Base-by-base conservation (phyloP, 2,113 vertebrate genomes). In the Trachemys scripta region DNA sequence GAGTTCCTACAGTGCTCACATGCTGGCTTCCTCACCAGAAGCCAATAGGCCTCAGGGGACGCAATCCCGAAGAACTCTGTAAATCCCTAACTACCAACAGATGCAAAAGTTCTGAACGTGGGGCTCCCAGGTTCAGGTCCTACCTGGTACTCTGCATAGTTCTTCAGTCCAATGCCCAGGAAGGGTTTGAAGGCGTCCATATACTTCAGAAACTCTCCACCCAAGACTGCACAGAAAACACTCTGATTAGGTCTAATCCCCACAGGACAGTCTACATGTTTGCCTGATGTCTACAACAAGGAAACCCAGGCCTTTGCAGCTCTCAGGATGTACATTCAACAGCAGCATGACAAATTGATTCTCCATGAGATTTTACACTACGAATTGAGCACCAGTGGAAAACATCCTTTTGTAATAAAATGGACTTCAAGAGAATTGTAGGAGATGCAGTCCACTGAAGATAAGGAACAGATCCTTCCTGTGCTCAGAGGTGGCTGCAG, bases 121-220 rank as follows among this genome's bases (percentile, higher is more conserved):
- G 47, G 51, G 31, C 42, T 49, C 69, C 87, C 53, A 16, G 54
- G 13, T 54, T 57, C 4, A 89, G 7, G 31, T 87, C 54, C 45
- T 96, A 99, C 99, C 99, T 99, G 99, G 95, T 99, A 99, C 96
- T 99, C 99, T 0, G 99, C 99, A 6, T 99, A 99, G 96, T 99
- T 99, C 98, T 99, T 99, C 94, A 99, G 98, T 69, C 99, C 99
- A 93, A 99, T 99, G 62, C 98, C 99, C 85, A 99, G 98, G 98
- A 99, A 99, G 2, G 99, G 99, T 93, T 99, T 99, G 96, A 99
- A 99, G 97, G 99, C 99, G 56, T 99, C 99, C 99, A 99, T 99
- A 97, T 99, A 99, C 78, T 99, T 99, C 97, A 99, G 98, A 94
- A 99, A 99, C 94, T 99, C 99, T 87, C 98, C 98, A 93, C 99